These are phyloP conservation scores for Cremastinae sp. DNA, from an alignment of 2,888 invertebrate genomes.

Conservation along the genomic window DNA sequence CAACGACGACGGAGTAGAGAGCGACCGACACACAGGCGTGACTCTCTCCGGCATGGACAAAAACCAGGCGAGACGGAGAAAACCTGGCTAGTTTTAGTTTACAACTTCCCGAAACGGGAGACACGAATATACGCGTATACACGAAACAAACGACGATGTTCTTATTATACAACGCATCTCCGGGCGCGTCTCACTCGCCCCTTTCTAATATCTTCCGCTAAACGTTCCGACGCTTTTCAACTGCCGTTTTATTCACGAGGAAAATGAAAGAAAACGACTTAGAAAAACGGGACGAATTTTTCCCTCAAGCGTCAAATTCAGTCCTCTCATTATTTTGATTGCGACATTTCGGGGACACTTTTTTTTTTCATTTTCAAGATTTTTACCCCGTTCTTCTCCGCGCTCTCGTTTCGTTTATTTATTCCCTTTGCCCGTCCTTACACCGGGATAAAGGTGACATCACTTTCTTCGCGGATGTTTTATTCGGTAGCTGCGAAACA, in stretches of 20 bases:
- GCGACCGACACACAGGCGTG: conserved; percentile 13
- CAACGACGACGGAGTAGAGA: conserved; percentile 22
- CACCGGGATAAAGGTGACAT: conserved; percentile 15
- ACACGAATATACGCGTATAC: conserved; percentile 23
- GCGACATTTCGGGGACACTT: too few relatives aligned
- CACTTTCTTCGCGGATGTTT: conserved; percentile 14
- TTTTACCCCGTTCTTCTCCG: too few relatives aligned
- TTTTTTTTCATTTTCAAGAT: too few relatives aligned
- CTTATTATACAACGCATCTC: conserved; percentile 41
- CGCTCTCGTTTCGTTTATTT: too few relatives aligned
- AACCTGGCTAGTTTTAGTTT: conserved; percentile 43
- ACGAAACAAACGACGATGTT: conserved; percentile 43
- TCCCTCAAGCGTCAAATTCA: not conserved
- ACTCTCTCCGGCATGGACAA: conserved; percentile 4
- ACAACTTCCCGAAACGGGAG: conserved; percentile 54
- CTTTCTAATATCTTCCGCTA: conserved; percentile 8
- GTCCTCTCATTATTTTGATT: too few relatives aligned
- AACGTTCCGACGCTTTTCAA: conserved; percentile 17
- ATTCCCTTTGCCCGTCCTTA: not conserved
- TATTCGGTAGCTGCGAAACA: conserved; percentile 31
- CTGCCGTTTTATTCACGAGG: conserved; percentile 21
- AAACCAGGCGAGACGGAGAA: conserved; percentile 17
- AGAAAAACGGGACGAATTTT: not conserved
- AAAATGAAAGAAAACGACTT: not conserved
- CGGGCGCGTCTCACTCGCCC: not conserved